Evolutionary conservation across 1,140 invertebrate species (phyloP).

Genomic region (Aethina tumida): DNA sequence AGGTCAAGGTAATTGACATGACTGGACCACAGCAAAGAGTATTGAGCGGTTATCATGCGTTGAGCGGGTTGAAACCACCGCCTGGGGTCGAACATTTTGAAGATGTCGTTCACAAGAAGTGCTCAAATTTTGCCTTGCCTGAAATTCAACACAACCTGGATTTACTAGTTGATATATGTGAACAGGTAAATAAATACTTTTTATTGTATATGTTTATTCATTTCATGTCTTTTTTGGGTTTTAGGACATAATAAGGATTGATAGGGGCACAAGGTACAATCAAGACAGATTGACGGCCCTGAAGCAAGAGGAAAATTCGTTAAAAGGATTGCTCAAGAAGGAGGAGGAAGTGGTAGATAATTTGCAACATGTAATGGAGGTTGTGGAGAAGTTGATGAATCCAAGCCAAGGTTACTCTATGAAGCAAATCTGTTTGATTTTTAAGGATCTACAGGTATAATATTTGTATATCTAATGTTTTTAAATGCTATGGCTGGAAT

Average conservation of each 20-base stretch:
- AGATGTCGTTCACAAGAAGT: constrained; percentile 49
- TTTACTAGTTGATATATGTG: constrained; percentile 82
- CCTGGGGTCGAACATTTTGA: constrained; percentile 49
- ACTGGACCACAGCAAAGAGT: constrained; percentile 91
- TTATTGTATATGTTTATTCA: constrained; percentile 1
- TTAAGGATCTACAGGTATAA: constrained; percentile 63
- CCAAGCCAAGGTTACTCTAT: constrained; percentile 52
- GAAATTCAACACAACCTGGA: constrained; percentile 90
- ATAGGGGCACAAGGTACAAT: constrained; percentile 63
- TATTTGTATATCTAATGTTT: no score
- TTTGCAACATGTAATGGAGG: constrained; percentile 58
- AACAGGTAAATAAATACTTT: constrained; percentile 52
- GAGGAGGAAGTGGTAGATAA: constrained; percentile 66
- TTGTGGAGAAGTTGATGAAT: constrained; percentile 58
- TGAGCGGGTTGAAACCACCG: constrained; percentile 49
- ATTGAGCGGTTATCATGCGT: constrained; percentile 90
- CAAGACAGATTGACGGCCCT: constrained; percentile 70
- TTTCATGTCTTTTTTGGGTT: constrained; percentile 20
- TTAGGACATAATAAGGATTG: constrained; percentile 81
- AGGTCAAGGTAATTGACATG: constrained; percentile 98
- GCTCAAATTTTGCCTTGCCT: constrained; percentile 63
- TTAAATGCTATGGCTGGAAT: no score
- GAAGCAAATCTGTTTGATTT: constrained; percentile 60
- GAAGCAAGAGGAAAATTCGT: constrained; percentile 65
- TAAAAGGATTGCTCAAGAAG: constrained; percentile 59